These are phyloP conservation scores for Choreutis nemorana DNA, from an alignment of 2,888 invertebrate genomes.

Conservation along the genomic window DNA sequence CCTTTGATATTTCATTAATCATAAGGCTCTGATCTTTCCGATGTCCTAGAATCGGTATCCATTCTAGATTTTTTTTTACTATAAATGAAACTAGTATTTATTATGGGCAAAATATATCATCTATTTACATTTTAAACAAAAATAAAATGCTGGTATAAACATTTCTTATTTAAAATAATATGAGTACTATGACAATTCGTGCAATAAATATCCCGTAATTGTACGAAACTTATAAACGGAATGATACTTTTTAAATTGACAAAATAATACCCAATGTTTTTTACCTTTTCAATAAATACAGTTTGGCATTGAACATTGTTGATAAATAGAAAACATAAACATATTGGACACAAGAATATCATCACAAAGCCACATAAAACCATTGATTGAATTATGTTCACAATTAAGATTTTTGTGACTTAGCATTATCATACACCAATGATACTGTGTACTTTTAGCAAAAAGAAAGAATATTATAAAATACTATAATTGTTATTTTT, in stretches of 20 bases:
- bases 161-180: constrained; percentile 49
- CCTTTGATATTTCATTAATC: too few species aligned
- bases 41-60: too few species aligned
- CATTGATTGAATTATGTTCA: too few species aligned
- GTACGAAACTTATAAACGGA: constrained; percentile 28
- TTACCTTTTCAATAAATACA: background rate
- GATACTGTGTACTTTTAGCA: too few species aligned
- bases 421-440: too few species aligned
- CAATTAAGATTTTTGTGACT: too few species aligned
- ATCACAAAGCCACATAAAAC: constrained; percentile 7
- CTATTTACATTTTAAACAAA: constrained; percentile 59
- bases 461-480: too few species aligned
- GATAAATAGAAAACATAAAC: background rate
- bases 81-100: too few species aligned
- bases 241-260: constrained; percentile 23
- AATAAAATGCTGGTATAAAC: constrained; percentile 59
- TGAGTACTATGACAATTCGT: constrained; percentile 44
- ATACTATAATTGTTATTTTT: too few species aligned
- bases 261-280: constrained; percentile 10
- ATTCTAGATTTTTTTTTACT: too few species aligned
- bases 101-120: constrained; percentile 64
- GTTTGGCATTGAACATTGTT: constrained; percentile 6
- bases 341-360: constrained; percentile 4
- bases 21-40: too few species aligned
- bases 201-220: constrained; percentile 13